Conservation (phyloP, 1,140 invertebrate species). For the Camponotus floridanus region DNA sequence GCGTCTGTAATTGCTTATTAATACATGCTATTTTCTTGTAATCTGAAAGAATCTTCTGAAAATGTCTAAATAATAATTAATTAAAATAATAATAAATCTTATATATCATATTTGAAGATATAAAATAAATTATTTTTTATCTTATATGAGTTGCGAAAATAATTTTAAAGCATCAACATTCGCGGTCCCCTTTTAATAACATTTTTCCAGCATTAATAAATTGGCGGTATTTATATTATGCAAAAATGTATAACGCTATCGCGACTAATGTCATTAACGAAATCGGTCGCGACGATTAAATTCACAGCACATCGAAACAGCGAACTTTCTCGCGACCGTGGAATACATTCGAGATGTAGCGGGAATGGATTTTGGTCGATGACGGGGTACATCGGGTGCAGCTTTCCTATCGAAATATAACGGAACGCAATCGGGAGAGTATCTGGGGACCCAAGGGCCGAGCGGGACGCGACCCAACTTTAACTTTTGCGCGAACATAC, state of each 20-base stretch:
- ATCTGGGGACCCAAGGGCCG: conserved; percentile 71
- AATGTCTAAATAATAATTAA: neutral
- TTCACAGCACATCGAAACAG: neutral
- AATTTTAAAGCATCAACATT: too few species aligned
- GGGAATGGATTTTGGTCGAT: conserved; percentile 55
- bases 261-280: neutral
- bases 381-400: conserved; percentile 55
- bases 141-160: neutral
- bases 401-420: conserved; percentile 72
- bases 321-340: conserved; percentile 9
- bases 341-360: conserved; percentile 16
- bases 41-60: too few species aligned
- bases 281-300: neutral
- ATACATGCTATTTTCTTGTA: too few species aligned
- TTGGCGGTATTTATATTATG: neutral
- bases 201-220: neutral
- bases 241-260: neutral
- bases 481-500: conserved; percentile 74
- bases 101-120: neutral
- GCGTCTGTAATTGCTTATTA: neutral
- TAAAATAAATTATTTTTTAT: neutral
- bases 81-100: too few species aligned
- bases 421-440: conserved; percentile 58
- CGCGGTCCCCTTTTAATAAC: too few species aligned
- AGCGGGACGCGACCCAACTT: conserved; percentile 70